Evolutionary conservation across 2,113 vertebrate species (phyloP).

Genomic region (Notechis scutatus): DNA sequence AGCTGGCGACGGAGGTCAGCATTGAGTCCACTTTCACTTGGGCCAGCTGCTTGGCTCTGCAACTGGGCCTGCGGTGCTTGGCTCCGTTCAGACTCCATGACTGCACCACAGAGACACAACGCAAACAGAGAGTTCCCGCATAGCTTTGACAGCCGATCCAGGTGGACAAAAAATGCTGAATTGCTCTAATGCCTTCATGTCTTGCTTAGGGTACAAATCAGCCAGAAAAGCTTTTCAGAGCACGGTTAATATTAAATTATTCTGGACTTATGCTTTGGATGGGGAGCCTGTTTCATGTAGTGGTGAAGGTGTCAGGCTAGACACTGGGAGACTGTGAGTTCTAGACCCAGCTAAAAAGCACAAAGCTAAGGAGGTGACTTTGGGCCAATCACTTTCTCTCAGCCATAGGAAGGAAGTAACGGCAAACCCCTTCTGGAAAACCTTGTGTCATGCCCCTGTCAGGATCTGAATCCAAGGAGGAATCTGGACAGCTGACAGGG

Average conservation of each 20-base stretch:
- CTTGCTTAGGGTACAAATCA: not conserved
- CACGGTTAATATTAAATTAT: not conserved
- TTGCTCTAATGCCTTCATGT: not conserved
- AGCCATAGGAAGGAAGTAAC: not conserved
- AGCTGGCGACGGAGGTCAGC: constrained; percentile 39
- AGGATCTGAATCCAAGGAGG: too few species aligned
- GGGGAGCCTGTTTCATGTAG: not conserved
- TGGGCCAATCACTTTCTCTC: not conserved
- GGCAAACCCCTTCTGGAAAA: not conserved
- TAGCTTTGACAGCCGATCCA: not conserved
- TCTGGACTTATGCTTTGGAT: not conserved
- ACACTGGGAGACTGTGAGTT: not conserved
- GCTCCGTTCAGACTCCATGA: not conserved
- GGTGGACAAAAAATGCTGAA: not conserved
- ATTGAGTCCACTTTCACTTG: constrained; percentile 19
- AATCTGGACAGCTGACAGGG: too few species aligned
- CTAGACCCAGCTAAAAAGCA: not conserved
- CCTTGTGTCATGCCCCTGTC: not conserved
- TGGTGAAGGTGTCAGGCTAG: not conserved
- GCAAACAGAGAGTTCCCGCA: not conserved
- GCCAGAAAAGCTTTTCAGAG: not conserved
- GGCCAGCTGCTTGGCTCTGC: not conserved
- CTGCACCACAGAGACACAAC: not conserved
- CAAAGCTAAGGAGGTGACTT: not conserved
- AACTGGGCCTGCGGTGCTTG: not conserved